A percentile compares a stretch with the other conserved stretches of the same genome.
Evolutionary conservation across 1,140 invertebrate species (phyloP).

Genomic region (Nasonia giraulti): DNA sequence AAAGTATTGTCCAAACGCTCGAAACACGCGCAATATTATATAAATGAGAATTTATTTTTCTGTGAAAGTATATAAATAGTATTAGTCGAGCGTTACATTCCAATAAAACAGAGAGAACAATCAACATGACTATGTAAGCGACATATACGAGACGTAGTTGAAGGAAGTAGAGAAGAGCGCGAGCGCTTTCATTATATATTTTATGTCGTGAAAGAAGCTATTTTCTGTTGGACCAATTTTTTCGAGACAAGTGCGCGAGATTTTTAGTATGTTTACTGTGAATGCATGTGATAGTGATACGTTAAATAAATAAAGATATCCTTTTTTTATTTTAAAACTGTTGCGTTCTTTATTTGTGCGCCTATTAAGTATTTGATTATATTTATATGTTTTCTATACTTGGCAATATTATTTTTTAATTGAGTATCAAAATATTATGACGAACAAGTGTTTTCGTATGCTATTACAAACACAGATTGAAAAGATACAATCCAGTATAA

Average conservation of each 20-base stretch:
- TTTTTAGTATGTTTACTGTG: not conserved
- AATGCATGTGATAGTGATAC: conserved; percentile 16
- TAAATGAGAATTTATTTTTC: conserved; percentile 5
- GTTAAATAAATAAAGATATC: conserved; percentile 16
- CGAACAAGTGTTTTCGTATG: no score
- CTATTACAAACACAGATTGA: no score
- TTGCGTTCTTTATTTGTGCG: not conserved
- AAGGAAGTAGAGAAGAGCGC: not conserved
- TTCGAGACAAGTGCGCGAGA: conserved; percentile 19
- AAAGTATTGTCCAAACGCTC: conserved; percentile 46
- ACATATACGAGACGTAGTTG: not conserved
- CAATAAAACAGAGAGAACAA: conserved; percentile 8
- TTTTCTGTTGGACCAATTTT: conserved; percentile 19
- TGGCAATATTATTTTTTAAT: no score
- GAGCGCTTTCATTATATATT: not conserved
- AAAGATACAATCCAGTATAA: no score
- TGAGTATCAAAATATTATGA: no score
- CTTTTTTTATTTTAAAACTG: conserved; percentile 21
- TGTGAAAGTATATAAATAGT: conserved; percentile 44
- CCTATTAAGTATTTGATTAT: no score
- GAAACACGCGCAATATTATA: conserved; percentile 8
- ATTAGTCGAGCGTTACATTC: conserved; percentile 43
- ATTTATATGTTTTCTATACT: no score
- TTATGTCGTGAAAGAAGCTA: not conserved
- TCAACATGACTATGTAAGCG: not conserved